A percentile compares a stretch with the other conserved stretches of the same genome.
phyloP scores from a whole-genome alignment of 2,797 vertebrate genomes.

The Peromyscus attwateri region DNA sequence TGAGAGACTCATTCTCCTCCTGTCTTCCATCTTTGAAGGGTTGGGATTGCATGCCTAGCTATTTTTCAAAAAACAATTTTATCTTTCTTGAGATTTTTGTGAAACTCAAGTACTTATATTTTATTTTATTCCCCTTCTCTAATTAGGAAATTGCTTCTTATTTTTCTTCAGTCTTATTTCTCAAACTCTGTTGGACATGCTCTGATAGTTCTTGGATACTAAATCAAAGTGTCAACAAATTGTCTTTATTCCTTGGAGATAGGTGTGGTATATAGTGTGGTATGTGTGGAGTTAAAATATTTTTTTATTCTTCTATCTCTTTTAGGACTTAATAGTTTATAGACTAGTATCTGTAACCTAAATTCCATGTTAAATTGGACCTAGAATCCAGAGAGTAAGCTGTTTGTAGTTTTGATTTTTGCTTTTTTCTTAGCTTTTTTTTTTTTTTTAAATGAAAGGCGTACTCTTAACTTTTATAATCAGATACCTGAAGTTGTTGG shows the following conservation, averaged over 20 bases:
- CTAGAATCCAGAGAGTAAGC: neutral
- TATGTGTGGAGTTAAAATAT: neutral
- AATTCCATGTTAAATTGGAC: neutral
- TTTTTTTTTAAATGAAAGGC: neutral
- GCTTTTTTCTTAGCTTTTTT: neutral
- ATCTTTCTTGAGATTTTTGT: neutral
- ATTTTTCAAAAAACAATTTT: neutral
- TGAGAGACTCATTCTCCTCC: neutral
- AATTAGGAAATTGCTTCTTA: neutral
- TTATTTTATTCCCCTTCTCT: constrained; percentile 2
- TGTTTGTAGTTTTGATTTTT: constrained; percentile 32
- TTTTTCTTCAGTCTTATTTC: neutral
- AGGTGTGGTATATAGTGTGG: neutral
- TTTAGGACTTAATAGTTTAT: constrained; percentile 27
- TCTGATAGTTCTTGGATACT: constrained; percentile 21
- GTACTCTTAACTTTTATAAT: neutral
- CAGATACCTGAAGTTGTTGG: constrained; percentile 34
- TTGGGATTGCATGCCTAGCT: neutral
- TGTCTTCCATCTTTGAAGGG: neutral
- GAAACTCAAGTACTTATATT: constrained; percentile 5
- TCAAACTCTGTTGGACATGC: neutral
- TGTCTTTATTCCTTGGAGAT: neutral
- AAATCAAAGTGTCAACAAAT: neutral
- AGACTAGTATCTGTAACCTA: constrained; percentile 41
- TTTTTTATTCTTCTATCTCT: constrained; percentile 25